A percentile compares a stretch with the other conserved stretches of the same genome.
These are phyloP conservation scores for Saguinus midas DNA, from an alignment of 2,113 vertebrate genomes.

Conservation along the genomic window DNA sequence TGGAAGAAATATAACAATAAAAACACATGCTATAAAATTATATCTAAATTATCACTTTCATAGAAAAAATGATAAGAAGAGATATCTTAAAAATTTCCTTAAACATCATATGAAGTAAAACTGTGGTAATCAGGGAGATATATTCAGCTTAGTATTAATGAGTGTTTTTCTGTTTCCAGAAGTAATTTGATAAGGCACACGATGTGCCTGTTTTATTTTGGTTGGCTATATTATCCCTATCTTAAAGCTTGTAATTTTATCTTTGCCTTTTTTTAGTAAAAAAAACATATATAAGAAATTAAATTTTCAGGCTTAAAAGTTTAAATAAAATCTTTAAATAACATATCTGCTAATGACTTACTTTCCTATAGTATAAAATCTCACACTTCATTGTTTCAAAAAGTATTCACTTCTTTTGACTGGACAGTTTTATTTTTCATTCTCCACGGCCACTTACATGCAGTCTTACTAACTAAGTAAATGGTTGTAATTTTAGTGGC, in stretches of 20 bases:
- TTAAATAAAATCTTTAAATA: conserved; percentile 50
- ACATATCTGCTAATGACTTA: conserved; percentile 26
- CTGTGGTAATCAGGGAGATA: neutral
- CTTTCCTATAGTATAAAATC: conserved; percentile 35
- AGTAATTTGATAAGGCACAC: neutral
- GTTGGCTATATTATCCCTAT: neutral
- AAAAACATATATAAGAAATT: conserved; percentile 51
- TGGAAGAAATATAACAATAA: neutral
- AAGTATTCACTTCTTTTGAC: neutral
- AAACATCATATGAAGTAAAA: conserved; percentile 26
- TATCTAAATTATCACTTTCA: neutral
- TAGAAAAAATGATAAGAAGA: neutral
- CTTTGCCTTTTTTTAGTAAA: conserved; percentile 44
- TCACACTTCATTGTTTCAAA: neutral
- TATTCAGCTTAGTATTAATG: neutral
- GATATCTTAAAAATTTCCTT: neutral
- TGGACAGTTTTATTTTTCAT: conserved; percentile 49
- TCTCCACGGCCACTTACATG: neutral
- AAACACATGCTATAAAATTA: neutral
- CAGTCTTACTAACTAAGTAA: neutral
- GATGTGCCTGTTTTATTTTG: neutral
- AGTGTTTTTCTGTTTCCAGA: neutral
- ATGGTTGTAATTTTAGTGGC: neutral
- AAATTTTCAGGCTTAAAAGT: conserved; percentile 35
- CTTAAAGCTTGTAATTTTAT: conserved; percentile 31